Evolutionary conservation across 2,888 invertebrate species (phyloP), one percentile per base, ranked within the genome.

Genomic region (Drosophila anomalata): DNA sequence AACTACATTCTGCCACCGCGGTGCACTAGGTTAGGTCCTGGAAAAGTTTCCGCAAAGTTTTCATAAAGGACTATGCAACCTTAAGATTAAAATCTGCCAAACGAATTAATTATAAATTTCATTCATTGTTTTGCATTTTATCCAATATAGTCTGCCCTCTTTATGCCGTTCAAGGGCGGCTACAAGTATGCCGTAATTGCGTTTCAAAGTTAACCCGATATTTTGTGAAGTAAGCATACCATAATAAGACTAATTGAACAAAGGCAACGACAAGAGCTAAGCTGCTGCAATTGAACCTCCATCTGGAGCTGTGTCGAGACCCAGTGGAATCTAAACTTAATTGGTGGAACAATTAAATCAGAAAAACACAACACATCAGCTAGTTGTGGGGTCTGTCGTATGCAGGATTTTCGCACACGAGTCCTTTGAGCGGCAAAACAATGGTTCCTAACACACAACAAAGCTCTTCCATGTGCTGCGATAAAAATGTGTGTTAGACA

Each of bases 401-500:
- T 65, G 65, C 65, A 66, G 47, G 47, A 52, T 58, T 6, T 41
- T 14, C 53, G 17, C 47, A 60, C 52, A 44, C 39, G 9, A 24
- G 26, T 52, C 33, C 12, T 22, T 46, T 22, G n/a, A 33, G 31
- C 41, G 20, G 47, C 39, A 14, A 22, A 47, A 60, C 65, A 56
- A 20, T 53, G 44, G 54, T 46, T 59, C 31, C 44, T 22, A 33
- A 22, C 60, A 62, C 44, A 39, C 17, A 22, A 50, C 48, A 12
- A 59, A 36, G 36, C 9, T 2, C 59, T n/a, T 17, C 46, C 50
- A 44, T 31, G 14, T 39, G 7, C 5, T 29, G 47, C 33, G 52
- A 53, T 61, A 14, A 56, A 46, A 56, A 67, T 66, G 66, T 67
- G 66, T 56, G 55, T 56, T 39, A 67, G 66, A 57, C 66, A 66